Base-by-base conservation (phyloP, 53 echinoderm and acorn worm species). In the Stichopus horrens region DNA sequence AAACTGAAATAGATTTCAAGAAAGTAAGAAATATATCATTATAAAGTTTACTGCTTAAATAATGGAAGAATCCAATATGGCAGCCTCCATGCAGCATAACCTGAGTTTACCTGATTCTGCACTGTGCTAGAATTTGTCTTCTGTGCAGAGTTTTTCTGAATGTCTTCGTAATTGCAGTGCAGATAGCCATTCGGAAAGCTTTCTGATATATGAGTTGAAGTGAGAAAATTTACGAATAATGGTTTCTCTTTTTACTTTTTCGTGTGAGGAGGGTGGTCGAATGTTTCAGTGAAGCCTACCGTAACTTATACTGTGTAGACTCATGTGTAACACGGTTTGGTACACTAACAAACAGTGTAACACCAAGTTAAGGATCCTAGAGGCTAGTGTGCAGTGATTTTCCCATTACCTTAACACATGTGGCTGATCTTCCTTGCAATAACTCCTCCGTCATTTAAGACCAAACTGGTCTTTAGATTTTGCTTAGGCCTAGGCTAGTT, bases 41-140 rank as follows among this genome's bases (percentile, higher is more conserved):
- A 63, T 13, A 13, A 63, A 10, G 7, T 63, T 63, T 63, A 13
- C 63, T 63, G 5, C 10, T 7, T 16, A 71, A 21, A 53, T 10
- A 81, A 58, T 84, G 88, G 53, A 66, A 83, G 82, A 88, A 88
- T 90, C 92, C 92, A 92, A 92, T 59, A 92, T 92, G 92, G 90
- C 92, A 92, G 92, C 92, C 92, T 90, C 92, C 92, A 88, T 92
- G 75, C 67, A n/a, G 14, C 5, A 71, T n/a, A 71, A 71, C 19
- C 71, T 16, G 71, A 71, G 19, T 0, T 71, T 71, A 7, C 18
- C n/a, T 13, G 14, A 71, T 0, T 71, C 71, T n/a, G 71, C 19
- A 71, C 71, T 20, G 71, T 71, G 71, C 6, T 71, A 71, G 37
- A 37, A 37, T n/a, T 71, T 18, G n/a, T 71, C 71, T 71, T 71